Evolutionary conservation across 2,888 invertebrate species (phyloP).

Genomic region (Platypus cylindrus): DNA sequence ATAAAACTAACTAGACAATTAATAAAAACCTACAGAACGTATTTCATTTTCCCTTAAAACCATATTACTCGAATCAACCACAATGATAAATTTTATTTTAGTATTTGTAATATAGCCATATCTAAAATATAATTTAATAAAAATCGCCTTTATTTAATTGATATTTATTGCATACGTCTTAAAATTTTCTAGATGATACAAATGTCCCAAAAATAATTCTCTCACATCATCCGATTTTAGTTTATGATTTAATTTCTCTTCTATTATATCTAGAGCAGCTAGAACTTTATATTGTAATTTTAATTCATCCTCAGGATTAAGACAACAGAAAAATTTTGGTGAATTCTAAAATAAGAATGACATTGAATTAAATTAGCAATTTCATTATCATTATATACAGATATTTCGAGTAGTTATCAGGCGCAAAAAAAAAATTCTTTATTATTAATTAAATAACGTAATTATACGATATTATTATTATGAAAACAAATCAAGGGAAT

Average conservation of each 20-base stretch:
- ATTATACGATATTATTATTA: too few relatives aligned
- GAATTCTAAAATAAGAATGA: slow-evolving; percentile 63
- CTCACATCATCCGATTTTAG: slow-evolving; percentile 60
- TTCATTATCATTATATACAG: too few relatives aligned
- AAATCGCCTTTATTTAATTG: slow-evolving; percentile 9
- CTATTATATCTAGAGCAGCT: slow-evolving; percentile 80
- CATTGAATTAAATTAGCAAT: too few relatives aligned
- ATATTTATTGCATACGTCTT: slow-evolving; percentile 64
- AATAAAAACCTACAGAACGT: slow-evolving; percentile 52
- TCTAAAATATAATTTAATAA: slow-evolving; percentile 36
- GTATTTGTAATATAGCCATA: slow-evolving; percentile 97
- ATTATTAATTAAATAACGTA: too few relatives aligned
- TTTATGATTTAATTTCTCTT: slow-evolving; percentile 59
- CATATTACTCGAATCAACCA: slow-evolving; percentile 81
- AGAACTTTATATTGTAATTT: slow-evolving; percentile 90
- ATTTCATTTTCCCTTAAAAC: slow-evolving; percentile 89
- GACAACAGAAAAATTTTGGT: slow-evolving; percentile 73
- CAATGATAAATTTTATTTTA: slow-evolving; percentile 85
- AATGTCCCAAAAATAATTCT: slow-evolving; percentile 80
- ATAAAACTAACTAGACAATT: neutral
- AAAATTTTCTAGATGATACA: slow-evolving; percentile 90
- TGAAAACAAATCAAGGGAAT: too few relatives aligned
- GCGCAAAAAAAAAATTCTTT: too few relatives aligned
- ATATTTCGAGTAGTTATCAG: too few relatives aligned
- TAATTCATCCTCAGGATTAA: slow-evolving; percentile 67